phyloP scores from a whole-genome alignment of 1,140 invertebrate species.

The Drosophila repleta region DNA sequence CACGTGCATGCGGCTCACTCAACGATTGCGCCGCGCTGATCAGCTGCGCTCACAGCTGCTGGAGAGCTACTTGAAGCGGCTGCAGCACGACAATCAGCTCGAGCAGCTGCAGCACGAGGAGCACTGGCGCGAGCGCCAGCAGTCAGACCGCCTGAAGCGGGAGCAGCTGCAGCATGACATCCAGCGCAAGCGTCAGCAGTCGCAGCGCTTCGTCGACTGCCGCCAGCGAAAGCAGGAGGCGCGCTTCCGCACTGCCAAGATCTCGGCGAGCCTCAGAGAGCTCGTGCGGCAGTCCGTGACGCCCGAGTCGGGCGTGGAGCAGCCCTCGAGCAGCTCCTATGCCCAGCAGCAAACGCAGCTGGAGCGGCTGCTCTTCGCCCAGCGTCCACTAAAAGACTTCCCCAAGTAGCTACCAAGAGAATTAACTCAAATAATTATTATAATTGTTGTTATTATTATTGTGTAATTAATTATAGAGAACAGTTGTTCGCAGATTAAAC shows the following conservation, averaged over 20 bases:
- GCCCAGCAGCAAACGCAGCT: slow-evolving; percentile 61
- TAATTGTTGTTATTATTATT: slow-evolving; percentile 50
- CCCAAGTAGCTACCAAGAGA: slow-evolving; percentile 12
- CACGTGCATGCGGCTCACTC: slow-evolving; percentile 64
- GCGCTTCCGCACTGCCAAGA: slow-evolving; percentile 72
- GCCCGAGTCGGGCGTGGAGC: slow-evolving; percentile 56
- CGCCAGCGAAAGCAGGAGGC: slow-evolving; percentile 65
- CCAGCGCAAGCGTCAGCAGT: slow-evolving; percentile 57
- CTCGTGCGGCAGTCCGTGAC: slow-evolving; percentile 78
- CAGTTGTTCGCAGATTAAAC: too few relatives aligned
- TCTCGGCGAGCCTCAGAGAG: slow-evolving; percentile 79
- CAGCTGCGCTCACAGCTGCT: slow-evolving; percentile 64
- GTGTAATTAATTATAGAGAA: slow-evolving; percentile 58
- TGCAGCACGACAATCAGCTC: slow-evolving; percentile 77
- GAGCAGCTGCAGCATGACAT: slow-evolving; percentile 73
- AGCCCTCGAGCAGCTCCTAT: slow-evolving; percentile 35
- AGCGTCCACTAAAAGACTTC: slow-evolving; percentile 8
- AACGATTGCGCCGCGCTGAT: slow-evolving; percentile 73
- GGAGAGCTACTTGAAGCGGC: slow-evolving; percentile 64
- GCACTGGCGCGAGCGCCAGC: slow-evolving; percentile 75
- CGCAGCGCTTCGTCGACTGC: slow-evolving; percentile 70
- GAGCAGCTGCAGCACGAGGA: slow-evolving; percentile 81
- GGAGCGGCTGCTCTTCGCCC: slow-evolving; percentile 58
- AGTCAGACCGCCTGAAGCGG: slow-evolving; percentile 56
- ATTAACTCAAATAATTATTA: not conserved